Conservation (phyloP, 2,113 vertebrate species). For the Myrmecophaga tridactyla region DNA sequence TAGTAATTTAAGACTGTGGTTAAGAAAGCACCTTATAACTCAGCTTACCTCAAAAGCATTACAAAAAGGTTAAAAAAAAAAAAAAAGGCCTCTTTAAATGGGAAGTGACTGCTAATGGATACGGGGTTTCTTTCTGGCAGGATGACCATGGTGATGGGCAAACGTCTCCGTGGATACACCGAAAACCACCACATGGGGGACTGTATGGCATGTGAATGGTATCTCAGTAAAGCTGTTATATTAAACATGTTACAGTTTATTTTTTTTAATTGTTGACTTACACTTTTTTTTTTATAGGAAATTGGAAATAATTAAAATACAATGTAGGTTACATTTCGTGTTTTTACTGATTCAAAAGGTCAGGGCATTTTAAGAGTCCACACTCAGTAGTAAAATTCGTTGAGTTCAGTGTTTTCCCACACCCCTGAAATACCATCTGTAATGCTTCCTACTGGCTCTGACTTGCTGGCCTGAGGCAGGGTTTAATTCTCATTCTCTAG, state of each 20-base stretch:
- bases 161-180: too few relatives aligned
- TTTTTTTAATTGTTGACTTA: background rate
- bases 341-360: slow-evolving; percentile 28
- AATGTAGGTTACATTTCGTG: background rate
- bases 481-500: background rate
- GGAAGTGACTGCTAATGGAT: too few relatives aligned
- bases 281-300: background rate
- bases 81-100: too few relatives aligned
- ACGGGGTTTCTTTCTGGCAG: too few relatives aligned
- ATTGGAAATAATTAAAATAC: background rate
- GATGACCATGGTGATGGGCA: too few relatives aligned
- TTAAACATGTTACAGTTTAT: background rate
- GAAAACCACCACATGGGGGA: too few relatives aligned
- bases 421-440: background rate
- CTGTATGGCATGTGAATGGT: too few relatives aligned
- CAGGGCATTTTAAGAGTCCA: background rate
- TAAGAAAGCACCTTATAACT: background rate
- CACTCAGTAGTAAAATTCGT: background rate
- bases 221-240: too few relatives aligned
- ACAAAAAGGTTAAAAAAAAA: too few relatives aligned
- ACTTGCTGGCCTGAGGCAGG: background rate
- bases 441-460: background rate
- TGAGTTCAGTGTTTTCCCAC: background rate
- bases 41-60: background rate
- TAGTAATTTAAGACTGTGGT: background rate